Conservation (phyloP, 2,113 vertebrate genomes). For the Cebidichthys violaceus region DNA sequence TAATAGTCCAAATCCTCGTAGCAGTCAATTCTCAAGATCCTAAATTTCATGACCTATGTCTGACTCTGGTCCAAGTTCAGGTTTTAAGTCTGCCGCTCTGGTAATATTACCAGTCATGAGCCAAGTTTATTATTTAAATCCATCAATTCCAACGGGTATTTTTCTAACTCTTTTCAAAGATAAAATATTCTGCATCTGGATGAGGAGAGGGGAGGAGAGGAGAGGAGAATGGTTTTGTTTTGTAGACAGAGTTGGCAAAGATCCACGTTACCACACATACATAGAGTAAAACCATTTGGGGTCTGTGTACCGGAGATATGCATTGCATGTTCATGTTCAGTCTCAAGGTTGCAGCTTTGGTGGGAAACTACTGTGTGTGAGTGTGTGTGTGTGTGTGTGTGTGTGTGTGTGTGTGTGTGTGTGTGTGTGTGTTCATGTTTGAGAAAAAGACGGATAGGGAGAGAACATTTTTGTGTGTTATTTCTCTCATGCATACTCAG, state of each 20-base stretch:
- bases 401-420: conserved; percentile 22
- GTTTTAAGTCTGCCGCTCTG: background rate
- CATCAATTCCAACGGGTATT: background rate
- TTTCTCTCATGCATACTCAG: conserved; percentile 50
- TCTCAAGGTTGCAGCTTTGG: conserved; percentile 53
- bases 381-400: conserved; percentile 24
- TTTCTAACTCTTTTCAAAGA: background rate
- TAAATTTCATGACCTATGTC: background rate
- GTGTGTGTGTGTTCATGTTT: conserved; percentile 18
- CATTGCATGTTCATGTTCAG: conserved; percentile 45
- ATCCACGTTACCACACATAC: conserved; percentile 43
- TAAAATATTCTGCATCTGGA: conserved; percentile 9
- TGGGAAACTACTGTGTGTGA: conserved; percentile 22
- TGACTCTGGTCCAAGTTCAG: background rate
- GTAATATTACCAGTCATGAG: background rate
- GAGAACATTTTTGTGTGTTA: conserved; percentile 32
- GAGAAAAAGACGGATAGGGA: conserved; percentile 36
- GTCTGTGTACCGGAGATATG: conserved; percentile 60
- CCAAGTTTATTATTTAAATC: conserved; percentile 8
- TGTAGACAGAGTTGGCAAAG: conserved; percentile 44
- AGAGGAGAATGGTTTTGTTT: conserved; percentile 9
- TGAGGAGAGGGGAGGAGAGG: background rate
- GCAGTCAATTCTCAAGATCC: background rate
- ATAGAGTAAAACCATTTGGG: conserved; percentile 47
- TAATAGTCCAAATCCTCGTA: background rate